Conservation (phyloP, 2,888 invertebrate species). For the Tipula helvola region DNA sequence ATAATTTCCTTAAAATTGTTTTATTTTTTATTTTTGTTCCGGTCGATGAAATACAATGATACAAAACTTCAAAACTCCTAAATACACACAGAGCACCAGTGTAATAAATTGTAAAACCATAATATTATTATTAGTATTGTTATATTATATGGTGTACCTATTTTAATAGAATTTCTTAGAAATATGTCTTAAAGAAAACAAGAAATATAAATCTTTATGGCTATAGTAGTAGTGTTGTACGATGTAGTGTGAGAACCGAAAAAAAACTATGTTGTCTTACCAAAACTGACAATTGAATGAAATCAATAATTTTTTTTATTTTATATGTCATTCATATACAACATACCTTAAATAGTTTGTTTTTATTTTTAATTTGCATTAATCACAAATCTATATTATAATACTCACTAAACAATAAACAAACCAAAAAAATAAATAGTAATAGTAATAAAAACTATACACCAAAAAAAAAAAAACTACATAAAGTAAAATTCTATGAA, state of each 20-base stretch:
- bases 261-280: background rate
- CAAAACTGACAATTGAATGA: background rate
- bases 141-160: background rate
- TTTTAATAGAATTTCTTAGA: background rate
- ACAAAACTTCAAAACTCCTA: background rate
- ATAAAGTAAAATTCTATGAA: background rate
- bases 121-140: conserved; percentile 4
- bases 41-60: background rate
- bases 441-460: background rate
- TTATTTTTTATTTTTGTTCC: background rate
- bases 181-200: background rate
- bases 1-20: background rate
- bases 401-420: background rate
- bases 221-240: background rate
- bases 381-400: background rate
- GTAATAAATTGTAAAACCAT: background rate
- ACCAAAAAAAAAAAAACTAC: background rate
- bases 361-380: background rate
- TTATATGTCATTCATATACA: background rate
- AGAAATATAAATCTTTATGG: background rate
- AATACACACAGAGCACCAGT: background rate
- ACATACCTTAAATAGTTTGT: background rate
- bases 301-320: background rate
- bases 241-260: background rate
- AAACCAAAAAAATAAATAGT: background rate